Percentiles rank a stretch among this genome's conserved stretches.
Evolutionary conservation across 2,113 vertebrate species (phyloP).

Genomic region (Zosterops japonicus): DNA sequence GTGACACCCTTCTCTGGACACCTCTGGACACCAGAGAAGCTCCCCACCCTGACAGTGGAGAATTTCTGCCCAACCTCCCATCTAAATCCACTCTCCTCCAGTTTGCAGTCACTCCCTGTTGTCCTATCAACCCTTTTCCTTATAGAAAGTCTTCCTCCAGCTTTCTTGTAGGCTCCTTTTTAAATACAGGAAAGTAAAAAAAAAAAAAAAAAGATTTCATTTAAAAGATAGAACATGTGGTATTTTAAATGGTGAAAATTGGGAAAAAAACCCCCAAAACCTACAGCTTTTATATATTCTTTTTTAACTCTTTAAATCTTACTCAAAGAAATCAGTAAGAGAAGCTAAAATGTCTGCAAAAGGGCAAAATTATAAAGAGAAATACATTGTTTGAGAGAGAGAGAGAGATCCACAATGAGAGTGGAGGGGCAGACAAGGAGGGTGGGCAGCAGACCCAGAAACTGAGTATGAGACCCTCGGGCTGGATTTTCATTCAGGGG

Average conservation of each 20-base stretch:
- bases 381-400: not conserved
- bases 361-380: not conserved
- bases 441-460: not conserved
- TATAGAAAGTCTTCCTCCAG: not conserved
- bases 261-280: not conserved
- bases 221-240: not conserved
- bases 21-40: too few relatives aligned
- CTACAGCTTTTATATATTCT: not conserved
- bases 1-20: too few relatives aligned
- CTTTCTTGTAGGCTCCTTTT: not conserved
- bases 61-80: not conserved
- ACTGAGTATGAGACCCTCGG: not conserved
- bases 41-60: accelerated
- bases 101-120: not conserved
- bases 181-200: too few relatives aligned
- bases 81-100: not conserved
- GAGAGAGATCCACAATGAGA: not conserved
- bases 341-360: not conserved
- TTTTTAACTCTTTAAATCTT: not conserved
- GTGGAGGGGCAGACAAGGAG: not conserved
- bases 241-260: not conserved
- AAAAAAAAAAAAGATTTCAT: not conserved
- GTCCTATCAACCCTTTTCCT: too few relatives aligned
- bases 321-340: not conserved
- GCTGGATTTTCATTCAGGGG: not conserved